Conservation (phyloP, 2,797 vertebrate genomes). For the Semaprochilodus insignis region DNA sequence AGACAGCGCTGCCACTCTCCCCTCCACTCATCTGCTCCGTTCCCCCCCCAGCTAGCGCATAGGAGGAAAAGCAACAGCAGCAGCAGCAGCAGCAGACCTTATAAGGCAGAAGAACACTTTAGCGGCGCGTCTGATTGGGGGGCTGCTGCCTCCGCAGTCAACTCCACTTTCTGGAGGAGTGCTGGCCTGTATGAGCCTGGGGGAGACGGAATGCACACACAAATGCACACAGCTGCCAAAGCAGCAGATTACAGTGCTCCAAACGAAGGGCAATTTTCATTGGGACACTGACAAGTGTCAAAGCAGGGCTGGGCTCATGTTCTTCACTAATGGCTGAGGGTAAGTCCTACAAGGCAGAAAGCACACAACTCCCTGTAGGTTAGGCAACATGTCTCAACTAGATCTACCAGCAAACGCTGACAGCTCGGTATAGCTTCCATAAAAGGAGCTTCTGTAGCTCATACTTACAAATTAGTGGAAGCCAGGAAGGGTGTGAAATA, state of each 20-base stretch:
- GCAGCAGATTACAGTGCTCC: constrained; percentile 25
- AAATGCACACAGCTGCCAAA: constrained; percentile 20
- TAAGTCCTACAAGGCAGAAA: constrained; percentile 21
- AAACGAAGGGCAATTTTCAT: constrained; percentile 19
- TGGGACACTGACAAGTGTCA: constrained; percentile 17
- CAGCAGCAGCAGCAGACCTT: constrained; percentile 70
- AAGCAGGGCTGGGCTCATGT: constrained; percentile 10
- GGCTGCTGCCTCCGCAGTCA: constrained; percentile 66
- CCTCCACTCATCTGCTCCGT: constrained; percentile 43
- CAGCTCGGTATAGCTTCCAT: neutral
- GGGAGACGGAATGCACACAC: constrained; percentile 18
- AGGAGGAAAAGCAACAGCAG: constrained; percentile 53
- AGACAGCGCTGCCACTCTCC: constrained; percentile 22
- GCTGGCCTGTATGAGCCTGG: constrained; percentile 37
- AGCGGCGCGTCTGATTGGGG: constrained; percentile 65
- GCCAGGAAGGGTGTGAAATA: neutral
- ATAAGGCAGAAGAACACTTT: constrained; percentile 77
- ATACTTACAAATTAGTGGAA: neutral
- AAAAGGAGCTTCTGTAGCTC: constrained; percentile 19
- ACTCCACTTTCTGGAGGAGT: constrained; percentile 48
- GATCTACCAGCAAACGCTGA: neutral
- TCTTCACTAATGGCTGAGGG: constrained; percentile 21
- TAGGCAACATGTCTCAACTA: constrained; percentile 41
- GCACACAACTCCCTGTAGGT: constrained; percentile 5
- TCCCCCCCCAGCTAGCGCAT: constrained; percentile 55